Evolutionary conservation across 2,113 vertebrate species (phyloP).

Genomic region (Ophthalmotilapia sp.): DNA sequence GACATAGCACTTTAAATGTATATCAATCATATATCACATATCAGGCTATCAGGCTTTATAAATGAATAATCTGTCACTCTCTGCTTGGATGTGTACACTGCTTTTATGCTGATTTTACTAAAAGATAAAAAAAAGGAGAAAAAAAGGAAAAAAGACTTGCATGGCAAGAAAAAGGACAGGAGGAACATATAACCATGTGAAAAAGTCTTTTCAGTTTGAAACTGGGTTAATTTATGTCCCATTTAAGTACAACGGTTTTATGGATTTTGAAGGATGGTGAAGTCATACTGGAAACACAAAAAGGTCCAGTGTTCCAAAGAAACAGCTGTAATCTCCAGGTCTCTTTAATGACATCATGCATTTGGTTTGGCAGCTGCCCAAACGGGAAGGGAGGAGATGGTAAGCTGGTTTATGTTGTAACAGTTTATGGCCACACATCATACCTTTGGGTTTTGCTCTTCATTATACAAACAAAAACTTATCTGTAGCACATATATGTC

Average conservation of each 20-base stretch:
- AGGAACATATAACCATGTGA: not conserved
- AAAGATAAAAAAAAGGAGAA: not conserved
- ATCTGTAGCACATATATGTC: not conserved
- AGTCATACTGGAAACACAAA: slow-evolving; percentile 41
- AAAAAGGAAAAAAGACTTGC: not conserved
- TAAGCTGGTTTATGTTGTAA: not conserved
- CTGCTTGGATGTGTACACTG: not conserved
- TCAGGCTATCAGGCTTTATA: not conserved
- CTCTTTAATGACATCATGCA: slow-evolving; percentile 54
- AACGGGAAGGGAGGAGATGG: slow-evolving; percentile 3
- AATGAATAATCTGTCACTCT: not conserved
- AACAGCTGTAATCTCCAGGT: slow-evolving; percentile 16
- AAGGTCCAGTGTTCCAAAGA: slow-evolving; percentile 14
- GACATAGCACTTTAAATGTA: not conserved
- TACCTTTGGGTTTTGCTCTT: not conserved
- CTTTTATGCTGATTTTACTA: not conserved
- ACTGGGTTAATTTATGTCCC: not conserved
- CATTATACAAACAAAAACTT: not conserved
- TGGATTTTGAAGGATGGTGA: slow-evolving; percentile 20
- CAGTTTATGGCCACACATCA: not conserved
- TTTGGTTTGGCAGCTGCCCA: slow-evolving; percentile 46
- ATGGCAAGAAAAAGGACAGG: too few relatives aligned
- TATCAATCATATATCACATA: not conserved
- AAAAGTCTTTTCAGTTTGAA: not conserved
- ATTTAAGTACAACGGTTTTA: not conserved